Conservation (phyloP, 2,888 invertebrate species). For the Ophraella communa region DNA sequence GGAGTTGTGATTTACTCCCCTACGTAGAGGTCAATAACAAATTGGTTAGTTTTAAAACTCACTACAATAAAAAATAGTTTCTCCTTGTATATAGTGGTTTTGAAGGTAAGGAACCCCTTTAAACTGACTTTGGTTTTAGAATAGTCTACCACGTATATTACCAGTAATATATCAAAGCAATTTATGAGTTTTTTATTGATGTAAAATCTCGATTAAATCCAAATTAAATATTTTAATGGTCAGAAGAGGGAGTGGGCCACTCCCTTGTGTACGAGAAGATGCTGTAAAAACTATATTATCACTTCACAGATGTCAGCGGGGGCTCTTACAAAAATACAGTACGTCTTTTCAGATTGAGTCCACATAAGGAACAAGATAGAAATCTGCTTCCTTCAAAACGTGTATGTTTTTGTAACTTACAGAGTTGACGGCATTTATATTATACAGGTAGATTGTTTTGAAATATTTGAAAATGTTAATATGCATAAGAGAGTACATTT, state of each 20-base stretch:
- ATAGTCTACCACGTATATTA: background rate
- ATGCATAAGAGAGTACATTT: no score
- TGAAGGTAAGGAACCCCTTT: background rate
- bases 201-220: conserved; percentile 58
- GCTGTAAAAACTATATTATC: conserved; percentile 59
- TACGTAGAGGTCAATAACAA: no score
- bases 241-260: conserved; percentile 48
- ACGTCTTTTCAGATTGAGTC: conserved; percentile 29
- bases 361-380: conserved; percentile 12
- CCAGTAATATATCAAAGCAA: conserved; percentile 50
- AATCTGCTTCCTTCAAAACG: conserved; percentile 8
- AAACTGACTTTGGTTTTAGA: background rate
- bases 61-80: no score
- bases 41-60: no score
- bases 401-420: background rate
- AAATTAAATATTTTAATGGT: conserved; percentile 56
- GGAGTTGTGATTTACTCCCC: no score
- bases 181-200: conserved; percentile 58
- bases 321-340: conserved; percentile 53
- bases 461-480: background rate
- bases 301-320: conserved; percentile 54
- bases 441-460: background rate
- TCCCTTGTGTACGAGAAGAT: conserved; percentile 50
- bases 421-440: background rate
- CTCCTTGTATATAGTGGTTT: background rate